Base-by-base conservation (phyloP, 1,140 invertebrate genomes). In the Babylonia areolata region DNA sequence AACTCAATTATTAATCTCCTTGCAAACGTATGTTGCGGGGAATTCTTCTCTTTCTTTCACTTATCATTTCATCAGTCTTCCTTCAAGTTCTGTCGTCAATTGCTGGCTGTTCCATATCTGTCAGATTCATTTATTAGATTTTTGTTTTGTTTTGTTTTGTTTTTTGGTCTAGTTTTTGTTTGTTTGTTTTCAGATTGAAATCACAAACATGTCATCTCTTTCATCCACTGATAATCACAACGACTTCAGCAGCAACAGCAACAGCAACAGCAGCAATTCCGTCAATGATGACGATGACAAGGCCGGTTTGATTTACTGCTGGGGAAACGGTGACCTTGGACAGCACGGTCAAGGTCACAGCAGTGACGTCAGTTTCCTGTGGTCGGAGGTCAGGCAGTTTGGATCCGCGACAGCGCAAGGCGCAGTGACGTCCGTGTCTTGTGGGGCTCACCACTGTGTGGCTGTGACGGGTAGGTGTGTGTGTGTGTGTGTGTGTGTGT, bases 401-500 rank as follows among this genome's bases (percentile, higher is more conserved):
- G 58, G 58, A 28, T 17, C 15, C 15, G 3, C 58, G 17, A 3
- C 17, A 23, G 58, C 17, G 9, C 58, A 64, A 9, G 58, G 58
- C 3, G 58, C 28, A 28, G 20, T 23, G 58, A 20, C 20, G 9
- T 9, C 20, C 17, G 58, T 28, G 9, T 64, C 58, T 17, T 64
- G 58, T 23, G 58, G 58, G 23, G 58, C 58, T 3, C 3, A 64
- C 20, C 58, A 64, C 28, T 15, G 9, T 3, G 58, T 64, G 58
- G 23, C 23, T 15, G 58, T 64, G 58, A 64, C 58, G 23, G 58
- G 58, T 64, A 20, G 9, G 58, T 64, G 58, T 64, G 58, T 64
- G 58, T 64, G 58, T 64, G 58, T 64, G 58, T 64, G 58, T 64
- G 58, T 64, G 58, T 64, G 58, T 64, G 58, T 64, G 58, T 64